These are phyloP conservation scores for Ctenodactylus gundi DNA, from an alignment of 2,113 vertebrate genomes.

Conservation along the genomic window DNA sequence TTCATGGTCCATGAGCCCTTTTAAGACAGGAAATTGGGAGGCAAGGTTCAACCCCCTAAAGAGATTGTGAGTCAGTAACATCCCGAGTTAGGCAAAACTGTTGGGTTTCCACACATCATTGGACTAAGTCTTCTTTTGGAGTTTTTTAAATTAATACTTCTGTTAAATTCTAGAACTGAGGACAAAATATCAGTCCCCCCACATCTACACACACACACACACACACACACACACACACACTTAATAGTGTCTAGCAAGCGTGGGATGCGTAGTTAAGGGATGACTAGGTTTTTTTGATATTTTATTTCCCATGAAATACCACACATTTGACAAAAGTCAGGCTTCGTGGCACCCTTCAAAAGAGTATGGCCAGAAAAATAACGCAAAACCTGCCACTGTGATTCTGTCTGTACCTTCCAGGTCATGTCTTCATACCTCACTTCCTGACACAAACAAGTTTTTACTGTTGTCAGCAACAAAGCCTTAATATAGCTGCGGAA, in stretches of 20 bases:
- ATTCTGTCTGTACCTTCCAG: conserved; percentile 71
- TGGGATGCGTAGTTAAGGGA: neutral
- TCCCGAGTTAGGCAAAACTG: neutral
- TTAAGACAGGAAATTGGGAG: conserved; percentile 16
- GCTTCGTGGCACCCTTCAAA: conserved; percentile 45
- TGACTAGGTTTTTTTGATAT: conserved; percentile 34
- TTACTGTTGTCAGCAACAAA: conserved; percentile 74
- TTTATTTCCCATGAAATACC: conserved; percentile 17
- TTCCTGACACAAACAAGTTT: conserved; percentile 81
- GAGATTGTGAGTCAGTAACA: neutral
- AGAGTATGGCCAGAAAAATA: conserved; percentile 64
- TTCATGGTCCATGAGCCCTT: neutral
- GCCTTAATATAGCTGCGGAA: conserved; percentile 68
- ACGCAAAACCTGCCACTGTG: conserved; percentile 56
- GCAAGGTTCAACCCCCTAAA: neutral
- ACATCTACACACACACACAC: neutral
- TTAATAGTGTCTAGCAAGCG: conserved; percentile 15
- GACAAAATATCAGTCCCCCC: neutral
- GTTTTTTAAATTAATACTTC: conserved; percentile 18
- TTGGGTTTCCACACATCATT: neutral
- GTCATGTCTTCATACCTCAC: conserved; percentile 71
- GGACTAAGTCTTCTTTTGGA: conserved; percentile 26
- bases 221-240: neutral
- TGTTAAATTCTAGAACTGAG: conserved; percentile 23
- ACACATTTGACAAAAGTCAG: neutral